A percentile compares a stretch with the other conserved stretches of the same genome.
Conservation (phyloP, 2,888 invertebrate species). For the Apeira syringaria region DNA sequence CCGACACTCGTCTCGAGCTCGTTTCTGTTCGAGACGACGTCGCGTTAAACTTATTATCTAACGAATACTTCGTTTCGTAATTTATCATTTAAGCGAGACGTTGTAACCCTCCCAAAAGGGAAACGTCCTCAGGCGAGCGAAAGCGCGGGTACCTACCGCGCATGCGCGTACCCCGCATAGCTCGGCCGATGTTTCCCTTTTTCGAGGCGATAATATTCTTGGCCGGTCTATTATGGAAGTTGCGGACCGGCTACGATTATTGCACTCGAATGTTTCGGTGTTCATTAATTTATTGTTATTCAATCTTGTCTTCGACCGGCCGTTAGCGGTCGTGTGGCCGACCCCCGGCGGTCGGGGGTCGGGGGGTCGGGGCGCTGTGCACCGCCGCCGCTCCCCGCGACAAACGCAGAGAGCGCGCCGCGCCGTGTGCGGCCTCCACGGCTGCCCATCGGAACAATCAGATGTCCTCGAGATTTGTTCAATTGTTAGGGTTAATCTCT, state of each 20-base stretch:
- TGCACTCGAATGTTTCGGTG: conserved; percentile 59
- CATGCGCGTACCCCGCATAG: conserved; percentile 66
- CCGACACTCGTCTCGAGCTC: conserved; percentile 35
- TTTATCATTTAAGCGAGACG: conserved; percentile 55
- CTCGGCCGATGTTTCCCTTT: conserved; percentile 65
- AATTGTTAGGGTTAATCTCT: conserved; percentile 83
- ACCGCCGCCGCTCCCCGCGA: conserved; percentile 15
- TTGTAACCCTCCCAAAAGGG: conserved; percentile 66
- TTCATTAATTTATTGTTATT: conserved; percentile 62
- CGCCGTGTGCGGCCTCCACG: conserved; percentile 50
- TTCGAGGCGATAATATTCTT: conserved; percentile 60
- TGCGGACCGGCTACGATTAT: conserved; percentile 70
- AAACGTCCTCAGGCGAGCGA: conserved; percentile 61
- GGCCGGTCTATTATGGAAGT: conserved; percentile 73
- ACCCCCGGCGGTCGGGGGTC: too few relatives aligned
- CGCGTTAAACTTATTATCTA: conserved; percentile 27
- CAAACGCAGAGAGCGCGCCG: conserved; percentile 34
- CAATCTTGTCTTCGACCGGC: conserved; percentile 58
- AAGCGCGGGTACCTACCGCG: conserved; percentile 66
- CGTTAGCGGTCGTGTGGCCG: conserved; percentile 63
- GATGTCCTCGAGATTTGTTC: conserved; percentile 76
- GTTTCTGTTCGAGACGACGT: conserved; percentile 30
- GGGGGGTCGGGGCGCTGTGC: conserved; percentile 58
- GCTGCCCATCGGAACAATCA: conserved; percentile 59
- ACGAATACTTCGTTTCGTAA: conserved; percentile 32